A percentile compares a stretch with the other conserved stretches of the same genome.
Conservation (phyloP, 2,797 vertebrate genomes). For the Megaceryle alcyon region DNA sequence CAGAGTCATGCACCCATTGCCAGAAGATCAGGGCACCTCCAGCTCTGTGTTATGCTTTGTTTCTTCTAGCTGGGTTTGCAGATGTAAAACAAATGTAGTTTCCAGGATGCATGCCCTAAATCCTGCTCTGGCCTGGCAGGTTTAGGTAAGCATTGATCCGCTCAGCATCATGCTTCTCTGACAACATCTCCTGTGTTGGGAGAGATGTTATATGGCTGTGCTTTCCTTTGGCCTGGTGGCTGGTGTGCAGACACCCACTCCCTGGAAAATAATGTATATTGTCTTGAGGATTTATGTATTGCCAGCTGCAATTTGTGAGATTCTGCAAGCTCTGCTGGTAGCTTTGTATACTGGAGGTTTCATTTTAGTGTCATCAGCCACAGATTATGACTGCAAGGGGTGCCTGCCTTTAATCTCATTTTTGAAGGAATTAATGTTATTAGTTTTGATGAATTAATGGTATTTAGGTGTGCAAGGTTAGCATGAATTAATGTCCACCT, state of each 20-base stretch:
- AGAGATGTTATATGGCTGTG: constrained; percentile 22
- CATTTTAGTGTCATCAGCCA: constrained; percentile 69
- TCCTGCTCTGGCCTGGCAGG: neutral
- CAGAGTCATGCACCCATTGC: neutral
- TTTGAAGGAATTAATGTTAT: constrained; percentile 80
- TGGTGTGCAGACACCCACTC: neutral
- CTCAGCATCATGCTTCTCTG: neutral
- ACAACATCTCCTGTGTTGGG: neutral
- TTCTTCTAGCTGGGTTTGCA: neutral
- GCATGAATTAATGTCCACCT: constrained; percentile 74
- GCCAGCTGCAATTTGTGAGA: constrained; percentile 43
- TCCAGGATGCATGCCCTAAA: neutral
- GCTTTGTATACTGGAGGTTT: constrained; percentile 25
- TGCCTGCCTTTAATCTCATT: constrained; percentile 78
- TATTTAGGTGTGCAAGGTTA: constrained; percentile 77
- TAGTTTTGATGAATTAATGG: constrained; percentile 81
- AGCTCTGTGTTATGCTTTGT: neutral
- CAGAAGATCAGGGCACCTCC: neutral
- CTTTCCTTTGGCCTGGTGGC: neutral
- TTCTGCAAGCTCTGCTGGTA: constrained; percentile 54
- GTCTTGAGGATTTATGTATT: neutral
- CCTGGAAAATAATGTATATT: constrained; percentile 49
- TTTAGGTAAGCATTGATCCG: neutral
- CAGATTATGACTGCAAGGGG: constrained; percentile 75
- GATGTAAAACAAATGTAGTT: neutral